Evolutionary conservation across 2,888 invertebrate species (phyloP), one percentile per base, ranked within the genome.

Genomic region (Spodoptera exigua): DNA sequence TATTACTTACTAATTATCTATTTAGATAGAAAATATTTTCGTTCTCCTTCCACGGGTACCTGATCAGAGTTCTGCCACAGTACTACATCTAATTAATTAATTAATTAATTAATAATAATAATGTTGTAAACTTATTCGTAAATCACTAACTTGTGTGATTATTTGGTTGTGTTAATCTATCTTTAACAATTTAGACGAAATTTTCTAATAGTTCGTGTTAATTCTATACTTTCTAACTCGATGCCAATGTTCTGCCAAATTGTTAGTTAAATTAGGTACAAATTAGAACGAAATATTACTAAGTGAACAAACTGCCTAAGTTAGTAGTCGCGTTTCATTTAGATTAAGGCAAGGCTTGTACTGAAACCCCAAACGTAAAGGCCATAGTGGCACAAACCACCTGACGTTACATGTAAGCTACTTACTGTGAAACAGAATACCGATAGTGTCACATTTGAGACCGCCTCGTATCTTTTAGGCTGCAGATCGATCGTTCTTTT

Each of bases 141-240:
- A 79, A 83, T 84, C 87, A 90, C 89, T 88, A 89, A 90, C 89
- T 85, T 83, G 92, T 89, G 93, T 92, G 92, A 92, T 91, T 88
- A 89, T 89, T 92, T 88, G 92, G 93, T 93, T 93, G 93, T 93
- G 93, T 92, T 68, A 61, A 61, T 65, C 71, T 89, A 88, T 86
- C 78, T 84, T n/a, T 89, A 89, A 89, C 86, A 87, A 81, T 79
- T 80, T 89, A 89, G 88, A 84, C 72, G 81, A 89, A 68, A 83
- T 84, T 85, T 84, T 86, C 80, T 86, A 86, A 78, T 71, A 61
- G 64, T 79, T 0, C 79, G 65, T 70, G 69, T 82, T 81, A 58
- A 72, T 78, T 82, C 70, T 75, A 79, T 61, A 80, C 70, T 80
- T 82, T 85, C 70, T 79, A 78, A 77, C 74, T 83, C 62, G 65